A percentile compares a stretch with the other conserved stretches of the same genome.
Evolutionary conservation across 2,888 invertebrate genomes (phyloP).

Genomic region (Timandra comae): DNA sequence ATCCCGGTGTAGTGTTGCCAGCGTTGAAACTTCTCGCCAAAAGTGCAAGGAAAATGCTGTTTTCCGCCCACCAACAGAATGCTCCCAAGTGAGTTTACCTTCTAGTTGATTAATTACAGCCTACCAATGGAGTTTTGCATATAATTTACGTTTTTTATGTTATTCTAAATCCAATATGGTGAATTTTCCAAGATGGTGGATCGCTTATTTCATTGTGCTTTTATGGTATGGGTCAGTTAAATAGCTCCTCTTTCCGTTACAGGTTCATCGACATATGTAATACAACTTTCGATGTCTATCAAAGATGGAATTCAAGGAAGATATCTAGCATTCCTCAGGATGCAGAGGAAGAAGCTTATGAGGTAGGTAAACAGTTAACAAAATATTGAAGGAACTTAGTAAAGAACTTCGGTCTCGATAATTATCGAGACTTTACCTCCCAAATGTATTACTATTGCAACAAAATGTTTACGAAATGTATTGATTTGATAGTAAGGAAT

Average conservation of each 20-base stretch:
- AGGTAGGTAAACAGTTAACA: slow-evolving; percentile 36
- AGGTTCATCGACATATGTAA: slow-evolving; percentile 82
- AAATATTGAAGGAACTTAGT: not conserved
- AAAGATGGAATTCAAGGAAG: slow-evolving; percentile 79
- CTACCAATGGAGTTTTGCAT: too few species aligned
- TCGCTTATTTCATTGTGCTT: too few species aligned
- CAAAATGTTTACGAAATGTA: too few species aligned
- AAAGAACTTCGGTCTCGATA: too few species aligned
- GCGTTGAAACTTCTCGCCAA: slow-evolving; percentile 80
- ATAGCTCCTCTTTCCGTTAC: slow-evolving; percentile 10
- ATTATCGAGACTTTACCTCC: too few species aligned
- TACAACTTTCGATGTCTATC: slow-evolving; percentile 82
- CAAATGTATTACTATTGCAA: too few species aligned
- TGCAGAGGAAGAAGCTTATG: slow-evolving; percentile 80
- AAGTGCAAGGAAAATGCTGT: slow-evolving; percentile 82
- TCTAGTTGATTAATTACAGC: not conserved
- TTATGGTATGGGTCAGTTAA: not conserved
- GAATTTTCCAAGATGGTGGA: too few species aligned
- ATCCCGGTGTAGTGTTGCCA: slow-evolving; percentile 85
- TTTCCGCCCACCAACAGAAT: slow-evolving; percentile 77
- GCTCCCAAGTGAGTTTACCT: slow-evolving; percentile 64
- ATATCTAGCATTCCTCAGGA: slow-evolving; percentile 79
- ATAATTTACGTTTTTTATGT: too few species aligned
- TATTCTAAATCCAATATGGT: too few species aligned
- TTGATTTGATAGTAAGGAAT: too few species aligned